phyloP scores from a whole-genome alignment of 2,888 invertebrate genomes.

The Elegia similella region DNA sequence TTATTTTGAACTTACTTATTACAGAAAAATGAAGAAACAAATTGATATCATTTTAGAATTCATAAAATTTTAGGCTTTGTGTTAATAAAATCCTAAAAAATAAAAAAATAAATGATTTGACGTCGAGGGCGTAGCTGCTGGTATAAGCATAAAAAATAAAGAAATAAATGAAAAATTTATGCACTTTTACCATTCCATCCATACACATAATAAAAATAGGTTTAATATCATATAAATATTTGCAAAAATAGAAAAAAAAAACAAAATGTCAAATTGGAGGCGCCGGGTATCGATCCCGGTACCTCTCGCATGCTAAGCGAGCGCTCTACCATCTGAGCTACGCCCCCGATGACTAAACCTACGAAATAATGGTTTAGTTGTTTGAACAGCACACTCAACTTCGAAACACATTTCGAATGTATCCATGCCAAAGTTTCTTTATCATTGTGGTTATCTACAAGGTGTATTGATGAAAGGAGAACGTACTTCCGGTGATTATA shows the following conservation, averaged over 20 bases:
- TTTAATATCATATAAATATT: not conserved
- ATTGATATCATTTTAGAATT: too few species aligned
- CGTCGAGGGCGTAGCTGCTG: too few species aligned
- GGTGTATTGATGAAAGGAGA: constrained; percentile 21
- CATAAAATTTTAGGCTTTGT: too few species aligned
- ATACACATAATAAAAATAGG: not conserved
- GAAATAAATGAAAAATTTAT: too few species aligned
- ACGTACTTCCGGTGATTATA: not conserved
- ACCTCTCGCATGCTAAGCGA: constrained; percentile 82
- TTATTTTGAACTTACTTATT: too few species aligned
- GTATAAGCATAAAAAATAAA: too few species aligned
- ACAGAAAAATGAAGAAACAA: too few species aligned
- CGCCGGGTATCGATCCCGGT: constrained; percentile 81
- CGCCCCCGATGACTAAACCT: constrained; percentile 53
- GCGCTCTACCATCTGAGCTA: constrained; percentile 83
- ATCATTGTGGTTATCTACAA: constrained; percentile 28
- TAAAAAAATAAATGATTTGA: too few species aligned
- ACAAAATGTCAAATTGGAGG: constrained; percentile 52
- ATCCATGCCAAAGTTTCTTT: constrained; percentile 22
- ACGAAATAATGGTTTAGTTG: constrained; percentile 12
- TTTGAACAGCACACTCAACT: constrained; percentile 5
- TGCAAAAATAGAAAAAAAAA: constrained; percentile 7
- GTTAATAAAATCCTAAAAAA: too few species aligned
- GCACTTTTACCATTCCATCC: too few species aligned
- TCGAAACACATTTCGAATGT: not conserved